A percentile compares a stretch with the other conserved stretches of the same genome.
Conservation (phyloP, 2,888 invertebrate genomes). For the Odontocolon sp. region DNA sequence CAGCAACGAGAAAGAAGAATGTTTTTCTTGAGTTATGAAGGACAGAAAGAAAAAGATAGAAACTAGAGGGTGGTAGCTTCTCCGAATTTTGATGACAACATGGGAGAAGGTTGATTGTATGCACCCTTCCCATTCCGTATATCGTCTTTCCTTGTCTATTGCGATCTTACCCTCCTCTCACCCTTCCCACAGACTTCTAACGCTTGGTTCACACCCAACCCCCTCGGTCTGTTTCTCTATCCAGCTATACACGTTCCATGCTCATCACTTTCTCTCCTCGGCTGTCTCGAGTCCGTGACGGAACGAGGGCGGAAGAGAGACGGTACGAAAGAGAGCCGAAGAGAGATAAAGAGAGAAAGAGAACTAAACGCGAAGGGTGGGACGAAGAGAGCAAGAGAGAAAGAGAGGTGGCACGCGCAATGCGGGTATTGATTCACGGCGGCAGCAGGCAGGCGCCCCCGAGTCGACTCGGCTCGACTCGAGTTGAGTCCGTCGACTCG, state of each 20-base stretch:
- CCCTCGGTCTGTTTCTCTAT: constrained; percentile 23
- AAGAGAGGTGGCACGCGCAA: constrained; percentile 81
- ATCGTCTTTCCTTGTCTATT: neutral
- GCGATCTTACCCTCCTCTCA: neutral
- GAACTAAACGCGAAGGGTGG: constrained; percentile 77
- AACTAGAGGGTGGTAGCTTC: neutral
- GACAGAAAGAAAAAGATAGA: neutral
- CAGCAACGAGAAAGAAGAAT: neutral
- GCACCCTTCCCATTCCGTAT: too few species aligned
- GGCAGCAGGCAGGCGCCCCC: constrained; percentile 82
- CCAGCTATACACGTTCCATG: constrained; percentile 52
- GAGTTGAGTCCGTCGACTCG: constrained; percentile 72
- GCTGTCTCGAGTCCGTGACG: constrained; percentile 73
- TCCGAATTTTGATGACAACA: constrained; percentile 18
- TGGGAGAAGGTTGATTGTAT: neutral
- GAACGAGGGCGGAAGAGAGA: constrained; percentile 78
- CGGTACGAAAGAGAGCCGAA: constrained; percentile 48
- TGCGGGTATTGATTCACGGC: constrained; percentile 81
- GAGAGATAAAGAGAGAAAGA: constrained; percentile 67
- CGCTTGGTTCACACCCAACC: neutral
- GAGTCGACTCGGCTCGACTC: constrained; percentile 80
- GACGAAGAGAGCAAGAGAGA: constrained; percentile 79
- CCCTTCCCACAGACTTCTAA: neutral
- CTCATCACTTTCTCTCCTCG: constrained; percentile 70
- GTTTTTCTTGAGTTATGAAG: constrained; percentile 3